Evolutionary conservation across 2,888 invertebrate genomes (phyloP).

Genomic region (Clostera curtula): DNA sequence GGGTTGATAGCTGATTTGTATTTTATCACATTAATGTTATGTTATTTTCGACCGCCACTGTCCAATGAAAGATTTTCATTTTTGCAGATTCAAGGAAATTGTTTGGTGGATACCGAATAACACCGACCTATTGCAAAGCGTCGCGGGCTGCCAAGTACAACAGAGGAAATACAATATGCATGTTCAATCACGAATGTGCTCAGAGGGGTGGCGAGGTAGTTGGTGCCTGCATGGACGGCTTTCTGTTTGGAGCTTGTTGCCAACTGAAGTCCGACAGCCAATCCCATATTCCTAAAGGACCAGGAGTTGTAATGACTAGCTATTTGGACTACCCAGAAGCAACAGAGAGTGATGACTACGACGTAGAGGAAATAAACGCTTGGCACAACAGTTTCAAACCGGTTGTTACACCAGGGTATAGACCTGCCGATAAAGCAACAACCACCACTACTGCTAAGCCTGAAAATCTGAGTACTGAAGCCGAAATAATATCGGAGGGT

Average conservation of each 20-base stretch:
- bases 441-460: slow-evolving; percentile 33
- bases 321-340: slow-evolving; percentile 62
- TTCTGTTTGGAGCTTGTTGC: slow-evolving; percentile 94
- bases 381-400: slow-evolving; percentile 67
- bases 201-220: slow-evolving; percentile 86
- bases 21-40: not conserved
- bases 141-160: slow-evolving; percentile 77
- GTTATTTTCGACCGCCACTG: not conserved
- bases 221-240: slow-evolving; percentile 94
- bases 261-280: slow-evolving; percentile 75
- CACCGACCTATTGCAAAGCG: slow-evolving; percentile 86
- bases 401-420: slow-evolving; percentile 62
- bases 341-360: slow-evolving; percentile 53
- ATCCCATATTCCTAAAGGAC: slow-evolving; percentile 65
- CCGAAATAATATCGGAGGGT: slow-evolving; percentile 73
- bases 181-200: slow-evolving; percentile 94
- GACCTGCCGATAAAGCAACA: slow-evolving; percentile 40
- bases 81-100: slow-evolving; percentile 77
- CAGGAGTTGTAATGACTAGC: slow-evolving; percentile 65
- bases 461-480: slow-evolving; percentile 47
- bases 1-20: too few species aligned
- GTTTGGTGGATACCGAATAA: slow-evolving; percentile 91
- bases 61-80: slow-evolving; percentile 6
- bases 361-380: slow-evolving; percentile 52
- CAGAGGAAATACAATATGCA: slow-evolving; percentile 86